Base-by-base conservation (phyloP, 2,113 vertebrate species). In the Pteropus alecto region DNA sequence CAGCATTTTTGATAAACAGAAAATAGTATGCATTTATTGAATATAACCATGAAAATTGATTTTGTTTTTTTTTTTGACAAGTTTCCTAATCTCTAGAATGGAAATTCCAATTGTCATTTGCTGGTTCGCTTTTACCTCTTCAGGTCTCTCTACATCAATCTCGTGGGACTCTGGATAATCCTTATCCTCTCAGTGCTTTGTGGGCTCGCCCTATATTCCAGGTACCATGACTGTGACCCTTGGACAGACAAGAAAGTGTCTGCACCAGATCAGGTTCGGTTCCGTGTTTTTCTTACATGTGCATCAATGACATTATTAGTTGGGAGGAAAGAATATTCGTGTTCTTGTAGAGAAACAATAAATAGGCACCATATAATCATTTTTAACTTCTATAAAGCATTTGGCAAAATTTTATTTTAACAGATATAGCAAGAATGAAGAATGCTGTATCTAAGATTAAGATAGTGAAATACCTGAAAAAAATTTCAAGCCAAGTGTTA, bases 121-220 rank as follows among this genome's bases (percentile, higher is more conserved):
- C 76, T 97, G 67, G 24, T 0, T 30, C 87, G 7, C 6, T 12
- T 93, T 51, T 14, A 15, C 60, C 58, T 88, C 11, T 88, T 26
- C 96, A 99, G 99, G 97, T 99, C 99, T 65, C 99, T 99, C 95
- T 99, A 99, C 95, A 93, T 99, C 96, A 99, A 99, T 96, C 98
- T 99, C 14, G 0, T 99, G 73, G 99, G 99, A n/a, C 99, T 99
- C 77, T 99, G 99, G 99, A 96, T 65, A 0, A 99, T 99, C 97
- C 97, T 99, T 48, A 13, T 73, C 60, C 99, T 98, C 8, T 98
- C 99, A 0, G 97, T 98, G 22, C 98, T 99, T 30, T 99, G 98
- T 33, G 99, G 99, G 56, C 93, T 99, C 88, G 95, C 99, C 73
- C 98, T 99, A 33, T 99, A 99, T 97, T 99, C 99, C 18, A 97